These are phyloP conservation scores for Pseudobourletiella spinata DNA, from an alignment of 1,140 invertebrate species.

Conservation along the genomic window DNA sequence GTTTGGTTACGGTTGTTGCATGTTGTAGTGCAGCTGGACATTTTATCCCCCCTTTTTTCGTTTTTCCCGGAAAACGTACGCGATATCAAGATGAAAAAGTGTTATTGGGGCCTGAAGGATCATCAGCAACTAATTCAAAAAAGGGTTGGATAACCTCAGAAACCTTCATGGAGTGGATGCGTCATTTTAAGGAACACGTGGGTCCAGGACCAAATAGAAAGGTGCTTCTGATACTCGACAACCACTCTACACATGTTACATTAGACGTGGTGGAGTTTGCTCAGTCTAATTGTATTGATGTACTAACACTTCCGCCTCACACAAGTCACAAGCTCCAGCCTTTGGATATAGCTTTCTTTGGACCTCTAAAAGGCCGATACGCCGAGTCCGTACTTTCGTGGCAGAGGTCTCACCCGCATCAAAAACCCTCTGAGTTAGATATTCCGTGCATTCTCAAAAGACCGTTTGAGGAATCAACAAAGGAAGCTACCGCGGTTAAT, in stretches of 20 bases:
- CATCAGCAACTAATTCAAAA: no score
- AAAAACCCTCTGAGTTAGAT: neutral
- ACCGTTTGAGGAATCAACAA: neutral
- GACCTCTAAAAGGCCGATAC: neutral
- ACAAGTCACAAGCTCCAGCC: neutral
- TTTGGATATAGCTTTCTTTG: neutral
- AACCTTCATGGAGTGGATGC: no score
- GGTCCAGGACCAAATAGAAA: no score
- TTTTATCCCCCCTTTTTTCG: no score
- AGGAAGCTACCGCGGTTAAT: neutral
- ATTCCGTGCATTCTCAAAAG: neutral
- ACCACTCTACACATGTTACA: neutral
- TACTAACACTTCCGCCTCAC: constrained; percentile 36
- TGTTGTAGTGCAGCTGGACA: no score
- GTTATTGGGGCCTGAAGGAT: no score
- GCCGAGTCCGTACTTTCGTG: neutral
- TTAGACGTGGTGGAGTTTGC: constrained; percentile 28
- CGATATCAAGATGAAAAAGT: no score
- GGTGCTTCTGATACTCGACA: neutral
- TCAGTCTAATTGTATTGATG: constrained; percentile 38
- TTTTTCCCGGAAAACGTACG: no score
- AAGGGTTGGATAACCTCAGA: no score
- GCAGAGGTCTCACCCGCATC: neutral
- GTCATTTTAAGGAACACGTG: no score
- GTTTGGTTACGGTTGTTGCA: no score